Percentiles rank a stretch among this genome's conserved stretches.
Evolutionary conservation across 2,113 vertebrate genomes (phyloP).

Genomic region (Martes martes): DNA sequence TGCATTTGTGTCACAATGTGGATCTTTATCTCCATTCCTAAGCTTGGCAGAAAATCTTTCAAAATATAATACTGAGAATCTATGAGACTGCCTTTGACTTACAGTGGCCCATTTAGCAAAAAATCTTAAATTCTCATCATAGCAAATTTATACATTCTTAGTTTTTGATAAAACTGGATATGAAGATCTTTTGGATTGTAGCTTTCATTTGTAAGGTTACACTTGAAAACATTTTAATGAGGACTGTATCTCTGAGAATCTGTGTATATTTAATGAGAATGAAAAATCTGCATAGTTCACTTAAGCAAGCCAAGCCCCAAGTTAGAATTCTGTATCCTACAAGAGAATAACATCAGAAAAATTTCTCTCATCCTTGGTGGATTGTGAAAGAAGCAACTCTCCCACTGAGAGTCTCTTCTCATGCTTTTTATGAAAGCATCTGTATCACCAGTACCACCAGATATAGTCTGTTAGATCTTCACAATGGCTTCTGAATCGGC

Average conservation of each 20-base stretch:
- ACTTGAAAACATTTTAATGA: neutral
- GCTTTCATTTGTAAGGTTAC: neutral
- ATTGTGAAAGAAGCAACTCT: neutral
- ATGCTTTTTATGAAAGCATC: neutral
- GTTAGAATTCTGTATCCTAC: neutral
- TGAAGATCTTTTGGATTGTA: neutral
- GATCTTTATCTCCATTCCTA: neutral
- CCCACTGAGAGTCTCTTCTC: neutral
- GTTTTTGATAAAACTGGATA: neutral
- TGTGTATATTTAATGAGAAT: neutral
- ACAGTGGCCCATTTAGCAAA: neutral
- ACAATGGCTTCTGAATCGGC: neutral
- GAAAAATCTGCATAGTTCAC: neutral
- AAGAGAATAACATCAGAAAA: neutral
- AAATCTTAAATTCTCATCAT: neutral
- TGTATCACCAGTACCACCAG: neutral
- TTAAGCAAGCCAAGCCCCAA: neutral
- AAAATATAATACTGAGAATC: neutral
- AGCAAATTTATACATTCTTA: neutral
- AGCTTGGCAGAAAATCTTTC: neutral
- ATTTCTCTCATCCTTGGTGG: neutral
- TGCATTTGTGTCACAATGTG: neutral
- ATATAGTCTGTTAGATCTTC: neutral
- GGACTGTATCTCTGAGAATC: neutral
- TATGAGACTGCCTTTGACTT: neutral